Evolutionary conservation across 2,888 invertebrate species (phyloP), one percentile per base, ranked within the genome.

Genomic region (Synergus umbraculus): DNA sequence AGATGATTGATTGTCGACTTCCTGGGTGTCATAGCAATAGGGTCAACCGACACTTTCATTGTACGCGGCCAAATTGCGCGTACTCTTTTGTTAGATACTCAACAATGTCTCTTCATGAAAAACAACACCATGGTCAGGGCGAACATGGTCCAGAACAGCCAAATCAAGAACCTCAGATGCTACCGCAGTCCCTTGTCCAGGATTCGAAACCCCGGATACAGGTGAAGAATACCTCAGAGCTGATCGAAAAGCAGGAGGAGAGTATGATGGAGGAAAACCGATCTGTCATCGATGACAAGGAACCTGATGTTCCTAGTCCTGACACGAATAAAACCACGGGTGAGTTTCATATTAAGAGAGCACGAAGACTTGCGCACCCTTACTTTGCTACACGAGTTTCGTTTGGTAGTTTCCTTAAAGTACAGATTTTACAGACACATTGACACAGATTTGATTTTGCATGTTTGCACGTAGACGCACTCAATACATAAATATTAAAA

Each of bases 11-110:
- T 88, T 96, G 96, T 88, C 93, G 95, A 46, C 91, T 95, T 60
- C 91, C 93, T 2, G 94, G 94, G 81, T 97, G 96, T 90, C 94
- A 94, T 83, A 95, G 95, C 90, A 96, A 96, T 89, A 94, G 95
- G 86, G 92, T 94, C n/a, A 95, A 95, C 87, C 93, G 95, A 43
- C 97, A 97, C 91, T 97, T 96, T 90, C 97, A 97, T 91, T 97
- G 97, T 90, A 94, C 95, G 0, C 92, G 95, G 78, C 93, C 95
- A 0, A 94, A 94, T 82, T 96, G 96, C 90, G 95, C 95, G 83
- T 96, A 95, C 88, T 95, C 95, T 0, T 96, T 96, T 89, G 95
- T 96, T 8, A 93, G 95, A 73, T 96, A 96, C 90, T 95, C 95
- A n/a, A 94, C 95, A 2, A 96, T 96, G 95, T 93, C 94, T 12